Evolutionary conservation across 2,113 vertebrate genomes (phyloP).

Genomic region (Ascaphus truei): DNA sequence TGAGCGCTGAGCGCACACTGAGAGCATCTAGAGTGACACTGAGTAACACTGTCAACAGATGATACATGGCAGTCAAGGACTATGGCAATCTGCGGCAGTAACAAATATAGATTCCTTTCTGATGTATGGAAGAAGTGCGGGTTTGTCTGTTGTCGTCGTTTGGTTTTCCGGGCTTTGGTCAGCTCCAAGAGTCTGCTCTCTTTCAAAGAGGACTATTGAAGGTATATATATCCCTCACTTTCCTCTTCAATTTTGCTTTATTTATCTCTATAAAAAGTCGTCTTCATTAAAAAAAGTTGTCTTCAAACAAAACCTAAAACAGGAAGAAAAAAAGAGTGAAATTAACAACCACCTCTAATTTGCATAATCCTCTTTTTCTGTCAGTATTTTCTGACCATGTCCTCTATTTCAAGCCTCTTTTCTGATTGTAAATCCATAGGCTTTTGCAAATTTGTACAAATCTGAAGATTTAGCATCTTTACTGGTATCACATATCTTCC

Average conservation of each 20-base stretch:
- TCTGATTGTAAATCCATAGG: no score
- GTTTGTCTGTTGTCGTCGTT: not conserved
- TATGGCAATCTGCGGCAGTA: not conserved
- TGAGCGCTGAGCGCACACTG: constrained; percentile 31
- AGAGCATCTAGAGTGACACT: constrained; percentile 43
- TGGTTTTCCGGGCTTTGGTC: constrained; percentile 4
- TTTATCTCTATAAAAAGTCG: constrained; percentile 24
- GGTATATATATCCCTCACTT: not conserved
- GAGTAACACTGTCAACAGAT: constrained; percentile 34
- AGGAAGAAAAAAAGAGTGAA: not conserved
- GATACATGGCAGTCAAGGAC: constrained; percentile 34
- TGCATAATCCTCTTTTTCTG: no score
- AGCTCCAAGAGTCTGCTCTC: not conserved
- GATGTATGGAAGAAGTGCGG: constrained; percentile 15
- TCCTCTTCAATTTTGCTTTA: constrained; percentile 6
- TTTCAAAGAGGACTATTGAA: not conserved
- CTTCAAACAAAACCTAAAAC: constrained; percentile 24
- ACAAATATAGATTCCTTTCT: constrained; percentile 11
- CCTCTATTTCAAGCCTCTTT: no score
- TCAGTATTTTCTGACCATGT: no score
- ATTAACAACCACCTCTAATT: not conserved
- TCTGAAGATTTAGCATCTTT: no score
- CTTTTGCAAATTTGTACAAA: no score
- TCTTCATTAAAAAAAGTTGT: constrained; percentile 19
- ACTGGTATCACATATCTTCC: no score